Conservation (phyloP, 2,888 invertebrate genomes). For the Acleris cristana region DNA sequence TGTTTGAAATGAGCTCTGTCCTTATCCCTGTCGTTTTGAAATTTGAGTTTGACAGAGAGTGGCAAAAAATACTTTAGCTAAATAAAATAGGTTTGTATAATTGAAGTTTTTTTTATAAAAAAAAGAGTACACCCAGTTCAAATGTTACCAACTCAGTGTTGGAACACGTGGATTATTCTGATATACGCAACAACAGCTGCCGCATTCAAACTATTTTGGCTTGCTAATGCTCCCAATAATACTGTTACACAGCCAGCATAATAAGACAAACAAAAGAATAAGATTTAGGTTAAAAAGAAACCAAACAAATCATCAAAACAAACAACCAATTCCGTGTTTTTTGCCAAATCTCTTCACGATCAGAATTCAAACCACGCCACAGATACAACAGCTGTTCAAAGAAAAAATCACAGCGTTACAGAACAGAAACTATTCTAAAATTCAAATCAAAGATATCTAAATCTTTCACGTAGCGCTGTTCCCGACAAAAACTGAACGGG, state of each 20-base stretch:
- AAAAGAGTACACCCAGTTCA: neutral
- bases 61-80: too few relatives aligned
- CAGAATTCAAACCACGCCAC: slow-evolving; percentile 1
- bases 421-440: slow-evolving; percentile 13
- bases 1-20: too few relatives aligned
- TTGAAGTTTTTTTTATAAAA: too few relatives aligned
- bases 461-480: slow-evolving; percentile 26
- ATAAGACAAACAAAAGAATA: neutral
- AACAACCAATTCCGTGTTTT: too few relatives aligned
- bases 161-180: slow-evolving; percentile 18
- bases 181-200: slow-evolving; percentile 12
- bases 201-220: slow-evolving; percentile 15
- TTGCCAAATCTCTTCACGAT: neutral
- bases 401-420: slow-evolving; percentile 12
- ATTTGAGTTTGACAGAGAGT: too few relatives aligned
- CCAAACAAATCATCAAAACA: too few relatives aligned
- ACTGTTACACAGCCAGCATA: neutral
- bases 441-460: slow-evolving; percentile 26
- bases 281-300: too few relatives aligned
- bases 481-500: slow-evolving; percentile 24
- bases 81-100: too few relatives aligned
- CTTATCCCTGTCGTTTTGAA: too few relatives aligned
- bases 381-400: neutral
- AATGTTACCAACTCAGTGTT: neutral
- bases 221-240: slow-evolving; percentile 21